Conservation (phyloP, 2,113 vertebrate genomes). For the Emberiza fucata region DNA sequence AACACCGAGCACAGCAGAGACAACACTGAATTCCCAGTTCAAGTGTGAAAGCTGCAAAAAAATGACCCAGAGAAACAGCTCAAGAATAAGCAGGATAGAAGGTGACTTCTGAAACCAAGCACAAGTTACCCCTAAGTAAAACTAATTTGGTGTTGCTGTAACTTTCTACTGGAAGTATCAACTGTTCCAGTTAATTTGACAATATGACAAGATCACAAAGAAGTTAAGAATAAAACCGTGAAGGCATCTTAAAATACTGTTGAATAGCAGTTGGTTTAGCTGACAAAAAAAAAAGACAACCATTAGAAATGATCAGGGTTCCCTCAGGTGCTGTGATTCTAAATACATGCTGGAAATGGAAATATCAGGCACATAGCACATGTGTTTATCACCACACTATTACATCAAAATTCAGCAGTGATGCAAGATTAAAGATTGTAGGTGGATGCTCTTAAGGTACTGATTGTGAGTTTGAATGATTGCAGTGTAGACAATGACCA, state of each 20-base stretch:
- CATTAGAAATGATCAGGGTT: neutral
- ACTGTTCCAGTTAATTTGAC: neutral
- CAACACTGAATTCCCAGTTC: neutral
- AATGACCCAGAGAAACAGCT: neutral
- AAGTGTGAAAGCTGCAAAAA: neutral
- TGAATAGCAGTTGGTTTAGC: neutral
- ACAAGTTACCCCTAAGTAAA: neutral
- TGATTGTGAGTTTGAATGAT: neutral
- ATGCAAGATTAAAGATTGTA: neutral
- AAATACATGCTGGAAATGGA: neutral
- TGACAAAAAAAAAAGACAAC: neutral
- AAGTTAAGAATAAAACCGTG: neutral
- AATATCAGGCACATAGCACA: neutral
- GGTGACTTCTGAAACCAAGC: neutral
- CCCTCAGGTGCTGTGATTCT: neutral
- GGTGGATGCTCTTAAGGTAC: neutral
- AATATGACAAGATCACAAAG: neutral
- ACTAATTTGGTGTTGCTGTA: neutral
- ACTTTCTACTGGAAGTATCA: neutral
- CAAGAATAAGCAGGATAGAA: neutral
- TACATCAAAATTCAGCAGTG: neutral
- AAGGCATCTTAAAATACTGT: neutral
- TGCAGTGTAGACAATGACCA: neutral
- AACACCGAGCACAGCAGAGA: neutral
- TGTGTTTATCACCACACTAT: neutral